Conservation (phyloP, 1,140 invertebrate species). For the Ceratina australensis region DNA sequence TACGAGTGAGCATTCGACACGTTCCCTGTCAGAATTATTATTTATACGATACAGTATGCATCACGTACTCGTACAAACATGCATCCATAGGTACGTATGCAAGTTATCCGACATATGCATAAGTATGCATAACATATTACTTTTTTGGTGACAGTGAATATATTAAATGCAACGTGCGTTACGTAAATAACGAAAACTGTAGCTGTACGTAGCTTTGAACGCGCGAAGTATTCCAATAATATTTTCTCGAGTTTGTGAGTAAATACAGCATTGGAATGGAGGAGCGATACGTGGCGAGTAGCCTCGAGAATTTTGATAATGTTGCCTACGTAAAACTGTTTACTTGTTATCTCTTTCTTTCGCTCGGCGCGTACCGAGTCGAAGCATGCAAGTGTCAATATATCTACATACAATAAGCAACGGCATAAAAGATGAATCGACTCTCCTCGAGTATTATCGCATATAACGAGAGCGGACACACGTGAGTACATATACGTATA, state of each 20-base stretch:
- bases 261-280: not conserved
- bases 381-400: conserved; percentile 14
- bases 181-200: conserved; percentile 1
- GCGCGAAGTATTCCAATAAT: too few relatives aligned
- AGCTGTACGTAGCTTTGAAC: conserved; percentile 23
- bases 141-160: too few relatives aligned
- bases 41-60: too few relatives aligned
- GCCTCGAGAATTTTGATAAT: conserved; percentile 31
- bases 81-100: too few relatives aligned
- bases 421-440: not conserved
- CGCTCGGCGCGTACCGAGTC: not conserved
- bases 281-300: not conserved
- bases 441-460: too few relatives aligned
- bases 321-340: conserved; percentile 18
- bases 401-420: not conserved
- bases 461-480: too few relatives aligned
- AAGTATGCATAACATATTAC: too few relatives aligned
- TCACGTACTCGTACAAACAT: too few relatives aligned
- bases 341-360: conserved; percentile 13
- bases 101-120: too few relatives aligned
- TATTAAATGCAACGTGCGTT: conserved; percentile 3
- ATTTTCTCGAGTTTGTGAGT: not conserved
- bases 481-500: too few relatives aligned
- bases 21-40: too few relatives aligned
- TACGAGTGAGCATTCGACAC: not conserved